These are phyloP conservation scores for Lepidocolaptes lacrymiger DNA, from an alignment of 2,797 vertebrate genomes.

Conservation along the genomic window DNA sequence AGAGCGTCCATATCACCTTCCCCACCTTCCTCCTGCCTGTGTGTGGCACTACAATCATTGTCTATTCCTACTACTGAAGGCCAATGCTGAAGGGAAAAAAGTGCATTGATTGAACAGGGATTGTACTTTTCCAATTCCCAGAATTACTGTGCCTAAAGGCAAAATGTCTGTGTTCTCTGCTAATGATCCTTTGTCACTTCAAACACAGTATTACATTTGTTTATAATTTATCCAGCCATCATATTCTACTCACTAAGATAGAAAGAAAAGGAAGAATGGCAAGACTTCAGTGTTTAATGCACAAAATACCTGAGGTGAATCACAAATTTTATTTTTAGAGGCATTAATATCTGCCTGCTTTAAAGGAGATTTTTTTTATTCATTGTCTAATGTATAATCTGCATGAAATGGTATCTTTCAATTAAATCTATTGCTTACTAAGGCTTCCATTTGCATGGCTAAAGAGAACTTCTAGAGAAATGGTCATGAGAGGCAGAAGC, in stretches of 20 bases:
- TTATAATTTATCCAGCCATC: not conserved
- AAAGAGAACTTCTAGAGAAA: not conserved
- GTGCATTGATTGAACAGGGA: not conserved
- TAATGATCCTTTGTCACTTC: not conserved
- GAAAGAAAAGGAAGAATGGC: not conserved
- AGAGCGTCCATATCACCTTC: not conserved
- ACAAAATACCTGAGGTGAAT: not conserved
- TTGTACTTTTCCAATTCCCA: not conserved
- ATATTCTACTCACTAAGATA: not conserved
- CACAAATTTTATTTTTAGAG: not conserved
- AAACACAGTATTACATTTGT: not conserved
- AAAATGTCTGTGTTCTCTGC: not conserved
- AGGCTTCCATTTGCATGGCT: not conserved
- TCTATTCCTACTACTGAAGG: not conserved
- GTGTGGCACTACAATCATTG: not conserved
- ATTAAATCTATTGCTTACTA: not conserved
- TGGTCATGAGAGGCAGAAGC: not conserved
- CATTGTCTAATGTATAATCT: not conserved
- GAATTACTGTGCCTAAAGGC: not conserved
- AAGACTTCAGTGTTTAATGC: not conserved
- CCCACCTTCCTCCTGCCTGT: not conserved
- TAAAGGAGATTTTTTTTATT: not conserved
- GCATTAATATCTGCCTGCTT: not conserved
- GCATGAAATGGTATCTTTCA: not conserved
- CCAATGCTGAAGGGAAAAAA: not conserved